Evolutionary conservation across 2,797 vertebrate species (phyloP), one percentile per base, ranked within the genome.

Genomic region (Dendrocincla tyrannina): DNA sequence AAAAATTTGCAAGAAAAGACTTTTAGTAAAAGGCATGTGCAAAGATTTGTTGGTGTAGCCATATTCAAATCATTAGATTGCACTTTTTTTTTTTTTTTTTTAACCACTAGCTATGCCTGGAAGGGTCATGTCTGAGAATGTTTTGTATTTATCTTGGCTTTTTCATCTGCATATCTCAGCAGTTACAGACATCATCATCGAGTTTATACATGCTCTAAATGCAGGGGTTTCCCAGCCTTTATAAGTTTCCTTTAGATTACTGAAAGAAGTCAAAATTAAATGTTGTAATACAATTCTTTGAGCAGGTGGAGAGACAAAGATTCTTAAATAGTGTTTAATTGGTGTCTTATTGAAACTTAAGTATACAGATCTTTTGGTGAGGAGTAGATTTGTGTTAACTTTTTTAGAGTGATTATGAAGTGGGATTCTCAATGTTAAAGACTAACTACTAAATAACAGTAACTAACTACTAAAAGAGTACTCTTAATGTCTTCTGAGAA

Each of bases 81-180:
- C 9, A 8, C 41, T 44, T 18, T 15, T 49, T 49, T 8, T 14
- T 15, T 13, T 33, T n/a, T 62, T 66, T 53, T 53, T 76, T 56
- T 11, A 58, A 39, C 30, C 35, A 37, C 35, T 56, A 58, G 19
- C 44, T 74, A 2, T 93, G 60, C 91, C 81, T 77, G 41, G 68
- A 77, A 88, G 87, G 52, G 24, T 32, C 25, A 2, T 67, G 52
- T 85, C 81, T 94, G 47, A 59, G 81, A 93, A 72, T 63, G 70
- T 69, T 93, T 82, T 69, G 7, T 89, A 27, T 85, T 87, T 94
- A 88, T 83, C 85, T 94, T 80, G 41, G 58, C 24, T 52, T 91
- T 91, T 90, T 83, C 47, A 83, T 95, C 81, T 87, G 49, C 35
- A 15, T 85, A 76, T 93, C 84, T 89, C 44, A 76, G 81, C 60